phyloP scores from a whole-genome alignment of 2,113 vertebrate species.

The Trematomus loennbergii region DNA sequence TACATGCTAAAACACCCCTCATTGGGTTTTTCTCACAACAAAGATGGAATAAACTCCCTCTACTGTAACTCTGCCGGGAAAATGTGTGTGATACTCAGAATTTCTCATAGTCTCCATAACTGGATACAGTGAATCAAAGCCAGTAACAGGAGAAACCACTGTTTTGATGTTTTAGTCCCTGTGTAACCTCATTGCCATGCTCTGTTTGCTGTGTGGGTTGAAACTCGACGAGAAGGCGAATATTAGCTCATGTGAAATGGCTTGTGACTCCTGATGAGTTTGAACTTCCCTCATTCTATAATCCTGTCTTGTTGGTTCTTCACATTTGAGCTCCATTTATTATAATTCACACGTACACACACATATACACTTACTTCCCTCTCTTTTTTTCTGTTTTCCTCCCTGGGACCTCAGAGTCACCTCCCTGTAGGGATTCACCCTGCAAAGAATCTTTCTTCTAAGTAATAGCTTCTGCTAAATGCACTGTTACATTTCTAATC shows the following conservation, averaged over 20 bases:
- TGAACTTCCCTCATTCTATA: constrained; percentile 47
- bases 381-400: constrained; percentile 39
- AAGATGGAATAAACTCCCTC: constrained; percentile 42
- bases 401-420: constrained; percentile 60
- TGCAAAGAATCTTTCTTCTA: constrained; percentile 57
- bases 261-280: constrained; percentile 61
- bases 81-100: constrained; percentile 52
- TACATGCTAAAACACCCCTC: constrained; percentile 69
- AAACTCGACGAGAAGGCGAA: constrained; percentile 48
- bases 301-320: constrained; percentile 46
- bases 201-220: constrained; percentile 66
- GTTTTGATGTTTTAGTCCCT: constrained; percentile 62
- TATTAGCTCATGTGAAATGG: constrained; percentile 60
- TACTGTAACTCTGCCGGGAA: constrained; percentile 68
- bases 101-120: constrained; percentile 59
- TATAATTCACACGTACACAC: constrained; percentile 21
- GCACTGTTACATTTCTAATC: constrained; percentile 64
- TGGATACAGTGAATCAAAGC: constrained; percentile 49
- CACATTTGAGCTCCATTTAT: constrained; percentile 63
- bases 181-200: constrained; percentile 59
- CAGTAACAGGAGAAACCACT: constrained; percentile 55
- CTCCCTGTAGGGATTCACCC: constrained; percentile 59
- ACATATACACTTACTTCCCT: background rate
- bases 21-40: constrained; percentile 52
- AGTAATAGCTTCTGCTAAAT: constrained; percentile 70